Base-by-base conservation (phyloP, 2,797 vertebrate species). In the Tangara arthus region DNA sequence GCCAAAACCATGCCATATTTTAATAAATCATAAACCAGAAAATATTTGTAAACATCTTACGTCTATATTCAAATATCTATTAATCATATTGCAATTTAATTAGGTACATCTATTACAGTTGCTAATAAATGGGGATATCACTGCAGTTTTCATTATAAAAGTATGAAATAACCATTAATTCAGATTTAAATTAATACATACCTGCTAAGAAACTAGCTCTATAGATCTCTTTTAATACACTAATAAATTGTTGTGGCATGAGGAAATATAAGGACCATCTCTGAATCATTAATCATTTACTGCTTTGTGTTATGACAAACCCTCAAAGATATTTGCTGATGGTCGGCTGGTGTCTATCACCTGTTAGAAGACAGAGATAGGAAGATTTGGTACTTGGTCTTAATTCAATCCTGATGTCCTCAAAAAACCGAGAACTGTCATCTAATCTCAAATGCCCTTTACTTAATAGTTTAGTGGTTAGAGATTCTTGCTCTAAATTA, bases 111-210 rank as follows among this genome's bases (percentile, higher is more conserved):
- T 63, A 91, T 64, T 50, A 59, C 13, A 46, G 46, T 60, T 75
- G 56, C 9, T 86, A 85, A 60, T 64, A 95, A 96, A 88, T 85
- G 32, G 41, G 72, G 41, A 90, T 89, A 87, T 90, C 56, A 50
- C 79, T 76, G 39, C 35, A 64, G 47, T 82, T 66, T 91, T 46
- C n/a, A 76, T 73, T 95, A 55, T 18, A 41, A 57, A 76, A 87
- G 32, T 59, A 73, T 78, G 47, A 82, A 82, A 65, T 28, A 64
- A 87, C 4, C 3, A 63, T 60, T 73, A 85, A 59, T 55, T 87
- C 15, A 55, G 37, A 63, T 72, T 42, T 78, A 32, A 55, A 72
- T 78, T 44, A 55, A 82, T 41, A 69, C 18, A 52, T 53, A 68
- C 3, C n/a, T 79, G 8, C 11, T 77, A 69, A 49, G 32, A 34